Evolutionary conservation across 1,140 invertebrate genomes (phyloP).

Genomic region (Plectus sambesii): DNA sequence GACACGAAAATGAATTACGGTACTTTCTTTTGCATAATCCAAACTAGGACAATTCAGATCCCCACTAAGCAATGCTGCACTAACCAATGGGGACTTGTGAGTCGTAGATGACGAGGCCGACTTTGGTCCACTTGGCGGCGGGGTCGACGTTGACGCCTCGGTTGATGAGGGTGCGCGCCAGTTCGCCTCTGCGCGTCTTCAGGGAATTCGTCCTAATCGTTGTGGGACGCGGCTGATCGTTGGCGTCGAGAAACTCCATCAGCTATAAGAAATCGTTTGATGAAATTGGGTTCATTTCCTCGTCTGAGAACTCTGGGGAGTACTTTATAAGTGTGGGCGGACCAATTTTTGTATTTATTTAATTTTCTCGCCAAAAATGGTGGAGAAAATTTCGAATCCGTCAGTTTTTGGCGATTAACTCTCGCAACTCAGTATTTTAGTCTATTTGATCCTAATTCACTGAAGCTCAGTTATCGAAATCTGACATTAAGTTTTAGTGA

Average conservation of each 20-base stretch:
- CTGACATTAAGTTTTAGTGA: not conserved
- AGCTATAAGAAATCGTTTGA: slow-evolving; percentile 55
- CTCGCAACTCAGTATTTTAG: not conserved
- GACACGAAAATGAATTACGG: no score
- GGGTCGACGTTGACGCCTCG: slow-evolving; percentile 95
- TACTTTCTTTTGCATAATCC: no score
- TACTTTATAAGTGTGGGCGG: not conserved
- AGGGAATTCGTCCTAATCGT: slow-evolving; percentile 91
- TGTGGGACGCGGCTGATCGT: slow-evolving; percentile 82
- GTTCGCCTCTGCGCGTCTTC: slow-evolving; percentile 79
- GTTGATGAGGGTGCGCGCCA: slow-evolving; percentile 81
- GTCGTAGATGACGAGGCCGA: slow-evolving; percentile 89
- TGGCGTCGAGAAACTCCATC: slow-evolving; percentile 89
- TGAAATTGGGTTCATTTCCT: no score
- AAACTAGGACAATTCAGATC: no score
- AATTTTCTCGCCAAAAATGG: not conserved
- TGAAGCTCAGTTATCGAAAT: not conserved
- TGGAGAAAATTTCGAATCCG: not conserved
- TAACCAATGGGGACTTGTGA: slow-evolving; percentile 79
- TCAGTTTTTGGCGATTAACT: not conserved
- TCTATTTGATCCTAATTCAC: not conserved
- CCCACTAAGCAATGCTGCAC: slow-evolving; percentile 9
- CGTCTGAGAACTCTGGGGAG: not conserved
- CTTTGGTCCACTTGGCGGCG: slow-evolving; percentile 95
- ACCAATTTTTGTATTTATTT: not conserved